Evolutionary conservation across 1,140 invertebrate species (phyloP), one percentile per base, ranked within the genome.

Genomic region (Hypothenemus hampei): DNA sequence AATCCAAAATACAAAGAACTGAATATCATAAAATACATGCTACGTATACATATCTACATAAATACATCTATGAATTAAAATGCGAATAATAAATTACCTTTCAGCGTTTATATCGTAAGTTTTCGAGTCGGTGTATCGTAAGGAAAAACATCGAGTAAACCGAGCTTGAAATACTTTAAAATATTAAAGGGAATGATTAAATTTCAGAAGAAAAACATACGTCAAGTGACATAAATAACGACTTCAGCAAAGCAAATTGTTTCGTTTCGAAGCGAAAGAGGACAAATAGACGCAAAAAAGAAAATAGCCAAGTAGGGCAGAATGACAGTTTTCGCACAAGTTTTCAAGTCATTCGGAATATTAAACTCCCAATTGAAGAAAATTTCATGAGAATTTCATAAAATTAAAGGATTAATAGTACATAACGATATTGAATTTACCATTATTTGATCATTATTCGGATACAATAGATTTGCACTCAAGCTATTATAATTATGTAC

Each of bases 171-270:
- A 49, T 39, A 39, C 33, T 49, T 49, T 49, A 49, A 49, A 49
- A 49, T 51, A 51, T 51, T 51, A 51, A 51, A 43, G 13, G 23
- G 39, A 51, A 51, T 41, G 49, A 51, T 51, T 51, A 51, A 51
- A 51, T 51, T 51, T 51, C 6, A 18, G 26, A 41, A 19, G 18
- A 50, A 48, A 51, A 49, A 49, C 47, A 51, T 43, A 51, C 26
- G 49, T 51, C 49, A 51, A 43, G 24, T 51, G 49, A 43, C 39
- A 51, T 51, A 51, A 51, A 51, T 51, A 51, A 51, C 49, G 49
- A 43, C 49, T 43, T 51, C 39, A 51, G 49, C 49, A 43, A 51
- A 51, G 49, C 49, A 51, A 51, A 51, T 51, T 51, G 49, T 51
- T 51, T 51, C 39, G 37, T 51, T 43, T 51, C 39, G 39, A 51